Conservation (phyloP, 2,888 invertebrate species). For the Xanthorhoe designata region DNA sequence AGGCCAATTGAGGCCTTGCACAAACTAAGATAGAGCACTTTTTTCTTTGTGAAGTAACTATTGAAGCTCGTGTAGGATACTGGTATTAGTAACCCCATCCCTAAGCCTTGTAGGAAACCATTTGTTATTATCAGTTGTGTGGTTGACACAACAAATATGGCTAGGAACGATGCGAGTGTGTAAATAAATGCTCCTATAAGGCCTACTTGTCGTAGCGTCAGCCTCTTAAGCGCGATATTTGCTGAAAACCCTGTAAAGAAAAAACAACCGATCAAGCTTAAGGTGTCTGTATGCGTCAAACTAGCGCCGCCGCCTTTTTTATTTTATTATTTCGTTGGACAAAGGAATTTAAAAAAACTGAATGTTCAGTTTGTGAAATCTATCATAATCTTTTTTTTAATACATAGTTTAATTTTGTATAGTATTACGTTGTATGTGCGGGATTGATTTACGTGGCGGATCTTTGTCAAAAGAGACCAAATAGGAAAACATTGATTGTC, state of each 20-base stretch:
- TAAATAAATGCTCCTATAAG: slow-evolving; percentile 87
- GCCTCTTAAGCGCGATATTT: slow-evolving; percentile 87
- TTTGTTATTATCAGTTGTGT: slow-evolving; percentile 87
- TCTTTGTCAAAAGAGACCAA: too few relatives aligned
- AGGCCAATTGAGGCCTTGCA: slow-evolving; percentile 89
- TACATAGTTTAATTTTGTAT: too few relatives aligned
- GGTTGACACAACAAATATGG: slow-evolving; percentile 87
- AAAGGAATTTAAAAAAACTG: too few relatives aligned
- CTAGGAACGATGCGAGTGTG: slow-evolving; percentile 86
- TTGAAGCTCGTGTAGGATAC: slow-evolving; percentile 90
- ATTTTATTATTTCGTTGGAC: too few relatives aligned
- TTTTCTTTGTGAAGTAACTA: slow-evolving; percentile 89
- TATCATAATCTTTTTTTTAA: too few relatives aligned
- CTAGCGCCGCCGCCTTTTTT: too few relatives aligned
- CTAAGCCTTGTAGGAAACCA: slow-evolving; percentile 87
- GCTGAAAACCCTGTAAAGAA: slow-evolving; percentile 86
- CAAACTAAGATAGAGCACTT: slow-evolving; percentile 89
- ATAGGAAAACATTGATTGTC: too few relatives aligned
- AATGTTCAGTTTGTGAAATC: too few relatives aligned
- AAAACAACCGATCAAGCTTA: slow-evolving; percentile 48
- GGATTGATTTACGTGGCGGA: too few relatives aligned
- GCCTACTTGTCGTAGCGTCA: slow-evolving; percentile 88
- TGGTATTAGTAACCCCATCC: slow-evolving; percentile 90
- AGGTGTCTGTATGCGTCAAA: too few relatives aligned
- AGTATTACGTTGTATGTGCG: too few relatives aligned